A percentile compares a stretch with the other conserved stretches of the same genome.
Conservation (phyloP, 1,140 invertebrate species). For the Oedothorax gibbosus region DNA sequence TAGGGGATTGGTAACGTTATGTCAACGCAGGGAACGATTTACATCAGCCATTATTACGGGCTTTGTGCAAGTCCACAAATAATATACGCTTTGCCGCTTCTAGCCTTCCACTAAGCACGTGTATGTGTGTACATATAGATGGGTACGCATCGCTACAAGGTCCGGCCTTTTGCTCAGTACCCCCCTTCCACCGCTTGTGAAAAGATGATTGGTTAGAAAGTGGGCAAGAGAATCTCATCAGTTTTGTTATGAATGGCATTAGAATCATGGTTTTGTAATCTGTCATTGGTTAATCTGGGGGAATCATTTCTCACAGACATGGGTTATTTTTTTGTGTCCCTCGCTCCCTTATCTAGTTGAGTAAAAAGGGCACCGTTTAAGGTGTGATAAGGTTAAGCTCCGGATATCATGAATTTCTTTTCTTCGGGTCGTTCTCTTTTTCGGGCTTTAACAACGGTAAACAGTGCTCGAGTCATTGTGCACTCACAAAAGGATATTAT, state of each 20-base stretch:
- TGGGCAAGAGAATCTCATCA: slow-evolving; percentile 46
- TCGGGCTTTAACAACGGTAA: slow-evolving; percentile 34
- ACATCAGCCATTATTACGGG: slow-evolving; percentile 53
- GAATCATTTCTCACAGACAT: slow-evolving; percentile 39
- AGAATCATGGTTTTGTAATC: slow-evolving; percentile 55
- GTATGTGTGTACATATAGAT: slow-evolving; percentile 54
- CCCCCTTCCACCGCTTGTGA: neutral
- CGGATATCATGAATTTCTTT: slow-evolving; percentile 27
- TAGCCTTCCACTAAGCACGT: slow-evolving; percentile 52
- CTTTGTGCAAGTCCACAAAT: slow-evolving; percentile 57
- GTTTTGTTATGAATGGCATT: slow-evolving; percentile 51
- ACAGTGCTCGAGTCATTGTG: slow-evolving; percentile 35
- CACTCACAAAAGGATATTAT: slow-evolving; percentile 25
- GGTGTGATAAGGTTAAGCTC: slow-evolving; percentile 40
- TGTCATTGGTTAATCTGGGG: slow-evolving; percentile 55
- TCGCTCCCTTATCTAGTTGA: neutral
- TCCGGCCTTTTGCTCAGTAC: slow-evolving; percentile 31
- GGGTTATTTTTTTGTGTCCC: neutral
- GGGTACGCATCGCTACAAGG: slow-evolving; percentile 33
- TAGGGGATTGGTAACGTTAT: slow-evolving; percentile 60
- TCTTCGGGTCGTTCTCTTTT: slow-evolving; percentile 3
- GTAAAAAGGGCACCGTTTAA: slow-evolving; percentile 32
- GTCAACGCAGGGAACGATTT: slow-evolving; percentile 59
- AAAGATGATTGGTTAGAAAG: slow-evolving; percentile 45
- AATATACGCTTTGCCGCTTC: slow-evolving; percentile 53